Base-by-base conservation (phyloP, 2,797 vertebrate genomes). In the Brachymystax lenok region DNA sequence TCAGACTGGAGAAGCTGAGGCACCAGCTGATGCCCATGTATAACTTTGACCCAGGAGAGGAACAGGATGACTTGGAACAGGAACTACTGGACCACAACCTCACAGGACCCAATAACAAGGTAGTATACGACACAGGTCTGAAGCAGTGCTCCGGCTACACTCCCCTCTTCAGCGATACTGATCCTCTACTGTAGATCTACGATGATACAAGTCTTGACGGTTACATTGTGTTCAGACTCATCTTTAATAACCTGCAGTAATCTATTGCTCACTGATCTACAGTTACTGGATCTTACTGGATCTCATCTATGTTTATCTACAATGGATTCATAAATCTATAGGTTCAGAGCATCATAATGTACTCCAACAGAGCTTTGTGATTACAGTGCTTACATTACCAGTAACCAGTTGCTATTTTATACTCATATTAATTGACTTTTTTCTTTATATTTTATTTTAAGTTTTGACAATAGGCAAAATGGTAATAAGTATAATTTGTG, bases 11-110 rank as follows among this genome's bases (percentile, higher is more conserved):
- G 92, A 99, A 99, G 86, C 91, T 99, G 5, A 94, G 97, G 82
- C 97, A 99, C 89, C 98, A 99, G 92, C 96, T 99, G 77, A 99
- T 99, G 98, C 98, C 98, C 77, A 99, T 99, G 98, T 99, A 99
- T 88, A 99, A 95, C 95, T 99, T 99, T 67, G 98, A 99, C 88
- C 98, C 98, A 19, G 96, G 96, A 0, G 98, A 99, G 88, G 98
- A 99, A 59, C 98, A 99, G 87, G 98, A 99, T 3, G 98, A 99
- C 85, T 92, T 99, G 85, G 98, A 99, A 88, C 97, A 97, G 92
- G 98, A 99, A 87, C 94, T 99, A 33, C 91, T 99, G 91, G 98
- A 99, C 74, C 98, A 98, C 0, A 96, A 93, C 80, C 78, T 94
- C 40, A 88, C 96, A 27, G 94, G 96, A 21, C 91, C 95, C 0